phyloP scores from a whole-genome alignment of 2,797 vertebrate genomes.

The Arnoldichthys spilopterus region DNA sequence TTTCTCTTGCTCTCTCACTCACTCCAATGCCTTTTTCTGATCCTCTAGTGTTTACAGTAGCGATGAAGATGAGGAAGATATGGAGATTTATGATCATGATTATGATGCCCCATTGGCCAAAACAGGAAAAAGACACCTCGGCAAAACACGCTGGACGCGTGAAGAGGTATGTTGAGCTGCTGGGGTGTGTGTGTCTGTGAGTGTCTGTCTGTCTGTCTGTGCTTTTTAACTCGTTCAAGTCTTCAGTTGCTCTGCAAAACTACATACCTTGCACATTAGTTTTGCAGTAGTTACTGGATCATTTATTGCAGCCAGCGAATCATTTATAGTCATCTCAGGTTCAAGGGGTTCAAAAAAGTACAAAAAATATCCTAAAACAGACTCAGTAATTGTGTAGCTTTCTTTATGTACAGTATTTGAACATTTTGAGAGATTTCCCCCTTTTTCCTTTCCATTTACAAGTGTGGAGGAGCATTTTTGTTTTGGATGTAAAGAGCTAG shows the following conservation, averaged over 20 bases:
- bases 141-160: constrained; percentile 97
- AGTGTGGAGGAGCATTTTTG: background rate
- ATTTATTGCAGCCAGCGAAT: no score
- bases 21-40: constrained; percentile 2
- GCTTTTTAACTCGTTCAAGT: no score
- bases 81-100: constrained; percentile 96
- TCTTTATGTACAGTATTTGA: background rate
- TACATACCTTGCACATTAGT: background rate
- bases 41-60: constrained; percentile 93
- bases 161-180: constrained; percentile 86
- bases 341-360: no score
- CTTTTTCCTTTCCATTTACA: background rate
- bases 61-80: constrained; percentile 96
- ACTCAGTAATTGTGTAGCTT: background rate
- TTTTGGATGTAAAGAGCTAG: background rate
- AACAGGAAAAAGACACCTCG: constrained; percentile 92
- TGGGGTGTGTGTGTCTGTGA: constrained; percentile 13
- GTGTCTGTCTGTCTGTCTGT: background rate
- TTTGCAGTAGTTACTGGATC: background rate
- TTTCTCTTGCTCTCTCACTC: constrained; percentile 2
- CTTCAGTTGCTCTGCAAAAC: background rate
- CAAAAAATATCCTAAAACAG: background rate
- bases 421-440: no score
- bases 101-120: constrained; percentile 93
- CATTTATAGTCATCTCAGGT: no score